A percentile compares a stretch with the other conserved stretches of the same genome.
phyloP scores from a whole-genome alignment of 2,113 vertebrate species.

The Vidua chalybeata region DNA sequence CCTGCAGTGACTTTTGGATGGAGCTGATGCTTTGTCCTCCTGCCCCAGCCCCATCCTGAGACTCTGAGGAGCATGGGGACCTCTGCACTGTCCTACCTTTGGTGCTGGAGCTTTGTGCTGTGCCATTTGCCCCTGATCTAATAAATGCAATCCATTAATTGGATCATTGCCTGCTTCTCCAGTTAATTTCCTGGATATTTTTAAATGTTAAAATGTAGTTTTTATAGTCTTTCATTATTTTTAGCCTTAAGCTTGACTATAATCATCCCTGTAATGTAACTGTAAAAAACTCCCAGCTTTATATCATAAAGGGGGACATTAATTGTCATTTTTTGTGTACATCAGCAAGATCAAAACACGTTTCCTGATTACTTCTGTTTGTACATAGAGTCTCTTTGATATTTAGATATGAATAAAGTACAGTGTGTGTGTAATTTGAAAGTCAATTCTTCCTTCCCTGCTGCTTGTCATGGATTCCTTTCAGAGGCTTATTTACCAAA shows the following conservation, averaged over 20 bases:
- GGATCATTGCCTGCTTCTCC: slow-evolving; percentile 60
- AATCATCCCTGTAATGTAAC: slow-evolving; percentile 56
- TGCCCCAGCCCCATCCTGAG: not conserved
- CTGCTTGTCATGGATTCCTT: slow-evolving; percentile 40
- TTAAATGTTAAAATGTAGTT: slow-evolving; percentile 65
- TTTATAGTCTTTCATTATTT: slow-evolving; percentile 66
- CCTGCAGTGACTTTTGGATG: not conserved
- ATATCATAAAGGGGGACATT: slow-evolving; percentile 47
- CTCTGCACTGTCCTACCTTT: not conserved
- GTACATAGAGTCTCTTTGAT: slow-evolving; percentile 47
- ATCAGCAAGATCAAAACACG: slow-evolving; percentile 63
- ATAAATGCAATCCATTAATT: slow-evolving; percentile 62
- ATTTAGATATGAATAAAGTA: slow-evolving; percentile 41
- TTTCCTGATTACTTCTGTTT: slow-evolving; percentile 55
- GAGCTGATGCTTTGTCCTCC: not conserved
- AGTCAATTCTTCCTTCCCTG: slow-evolving; percentile 40
- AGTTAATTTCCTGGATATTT: slow-evolving; percentile 71
- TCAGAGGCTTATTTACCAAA: slow-evolving; percentile 45
- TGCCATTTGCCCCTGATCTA: slow-evolving; percentile 21
- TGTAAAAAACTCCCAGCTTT: slow-evolving; percentile 43
- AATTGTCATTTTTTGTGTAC: slow-evolving; percentile 62
- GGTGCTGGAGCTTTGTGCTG: slow-evolving; percentile 8
- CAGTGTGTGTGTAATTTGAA: slow-evolving; percentile 30
- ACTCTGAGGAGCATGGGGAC: not conserved
- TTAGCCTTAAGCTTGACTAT: slow-evolving; percentile 62